Base-by-base conservation (phyloP, 2,888 invertebrate species). In the Synanthedon formicaeformis region DNA sequence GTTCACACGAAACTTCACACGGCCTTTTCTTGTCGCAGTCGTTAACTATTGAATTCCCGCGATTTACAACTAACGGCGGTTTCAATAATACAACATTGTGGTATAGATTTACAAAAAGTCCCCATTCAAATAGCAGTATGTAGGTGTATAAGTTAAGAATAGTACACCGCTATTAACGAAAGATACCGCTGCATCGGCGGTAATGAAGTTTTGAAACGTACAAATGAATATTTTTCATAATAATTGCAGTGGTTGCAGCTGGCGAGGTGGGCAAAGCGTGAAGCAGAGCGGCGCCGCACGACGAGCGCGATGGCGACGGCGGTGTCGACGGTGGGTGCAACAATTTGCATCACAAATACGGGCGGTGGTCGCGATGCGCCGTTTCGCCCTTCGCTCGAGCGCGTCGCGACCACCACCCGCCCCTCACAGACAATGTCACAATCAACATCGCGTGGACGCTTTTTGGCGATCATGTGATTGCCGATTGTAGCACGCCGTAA, bases 381-480 rank as follows among this genome's bases (percentile, higher is more conserved):
- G 65, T 64, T 68, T 68, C 64, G 66, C 66, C 63, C 63, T 66
- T 63, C 66, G 66, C 61, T 63, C 66, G 65, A 68, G 64, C 16
- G 49, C 49, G 16, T 69, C 73, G 69, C 70, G 69, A 64, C 64
- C 65, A 66, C 64, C 67, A 64, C 73, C 70, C 69, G 67, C 75
- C 69, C 71, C 67, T 67, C 69, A 63, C 77, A 79, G 78, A 87
- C 87, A 87, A 87, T 87, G 78, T 81, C 79, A 86, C 85, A 87
- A 87, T 87, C 86, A 86, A 81, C 85, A 78, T 73, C 81, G 82
- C 82, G 81, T 79, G 76, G 79, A 78, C 78, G 86, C 80, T 83
- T 87, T 86, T 86, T 83, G 78, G 78, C 68, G 75, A 78, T 71
- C 67, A 73, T 77, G 73, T 84, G 80, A 86, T 85, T 84, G 81